Evolutionary conservation across 2,797 vertebrate genomes (phyloP).

Genomic region (Melanotaenia boesemani): DNA sequence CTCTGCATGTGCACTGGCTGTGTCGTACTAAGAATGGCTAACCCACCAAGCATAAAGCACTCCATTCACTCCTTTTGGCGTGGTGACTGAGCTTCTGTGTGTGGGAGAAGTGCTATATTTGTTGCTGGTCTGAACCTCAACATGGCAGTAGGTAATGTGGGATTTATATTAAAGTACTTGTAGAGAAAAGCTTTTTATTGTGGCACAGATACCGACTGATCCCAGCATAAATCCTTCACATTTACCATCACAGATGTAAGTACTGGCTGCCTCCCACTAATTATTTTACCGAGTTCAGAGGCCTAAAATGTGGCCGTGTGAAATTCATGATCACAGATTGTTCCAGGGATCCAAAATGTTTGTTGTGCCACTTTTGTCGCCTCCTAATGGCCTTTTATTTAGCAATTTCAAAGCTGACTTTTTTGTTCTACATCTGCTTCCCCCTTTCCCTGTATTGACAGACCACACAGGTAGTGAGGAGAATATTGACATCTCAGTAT

Average conservation of each 20-base stretch:
- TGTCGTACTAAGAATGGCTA: constrained; percentile 52
- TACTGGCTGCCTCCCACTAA: constrained; percentile 18
- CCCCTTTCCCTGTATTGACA: constrained; percentile 81
- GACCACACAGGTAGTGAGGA: constrained; percentile 90
- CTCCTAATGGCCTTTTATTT: constrained; percentile 51
- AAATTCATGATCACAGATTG: no score
- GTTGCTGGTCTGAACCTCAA: constrained; percentile 35
- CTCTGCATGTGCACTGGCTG: constrained; percentile 73
- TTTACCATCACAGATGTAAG: constrained; percentile 20
- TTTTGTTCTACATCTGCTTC: constrained; percentile 79
- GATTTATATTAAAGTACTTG: neutral
- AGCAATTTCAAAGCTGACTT: constrained; percentile 72
- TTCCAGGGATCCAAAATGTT: no score
- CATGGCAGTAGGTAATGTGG: constrained; percentile 15
- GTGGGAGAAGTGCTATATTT: constrained; percentile 66
- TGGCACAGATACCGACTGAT: constrained; percentile 18
- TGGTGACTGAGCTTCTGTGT: constrained; percentile 70
- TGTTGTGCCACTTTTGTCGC: constrained; percentile 46
- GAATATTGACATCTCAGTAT: constrained; percentile 88
- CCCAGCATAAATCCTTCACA: constrained; percentile 4
- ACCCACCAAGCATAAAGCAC: constrained; percentile 60
- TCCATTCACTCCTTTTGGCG: constrained; percentile 70
- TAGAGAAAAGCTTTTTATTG: constrained; percentile 1
- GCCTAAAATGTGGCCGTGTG: no score
- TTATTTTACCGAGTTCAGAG: constrained; percentile 23